phyloP scores from a whole-genome alignment of 2,888 invertebrate species.

The Xylota segnis region DNA sequence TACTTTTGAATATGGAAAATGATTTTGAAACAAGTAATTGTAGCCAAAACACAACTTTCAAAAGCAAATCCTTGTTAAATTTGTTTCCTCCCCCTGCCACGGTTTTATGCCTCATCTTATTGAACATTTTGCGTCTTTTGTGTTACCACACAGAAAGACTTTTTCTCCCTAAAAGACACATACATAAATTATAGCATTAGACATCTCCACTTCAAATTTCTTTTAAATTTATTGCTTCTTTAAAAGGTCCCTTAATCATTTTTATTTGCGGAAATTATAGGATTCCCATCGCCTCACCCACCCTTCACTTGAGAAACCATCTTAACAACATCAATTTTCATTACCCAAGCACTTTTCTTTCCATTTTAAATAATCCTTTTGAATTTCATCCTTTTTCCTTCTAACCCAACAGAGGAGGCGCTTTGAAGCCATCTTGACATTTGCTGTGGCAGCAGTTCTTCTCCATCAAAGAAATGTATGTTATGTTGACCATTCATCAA shows the following conservation, averaged over 20 bases:
- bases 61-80: background rate
- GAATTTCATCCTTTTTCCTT: constrained; percentile 30
- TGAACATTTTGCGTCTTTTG: constrained; percentile 34
- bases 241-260: constrained; percentile 51
- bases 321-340: constrained; percentile 62
- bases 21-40: background rate
- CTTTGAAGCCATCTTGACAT: constrained; percentile 1
- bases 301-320: constrained; percentile 18
- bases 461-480: constrained; percentile 20
- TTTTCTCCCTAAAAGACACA: constrained; percentile 3
- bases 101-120: constrained; percentile 21
- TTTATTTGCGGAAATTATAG: constrained; percentile 54
- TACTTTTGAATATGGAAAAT: background rate
- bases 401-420: background rate
- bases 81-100: background rate
- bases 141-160: constrained; percentile 16
- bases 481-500: constrained; percentile 67
- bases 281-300: background rate
- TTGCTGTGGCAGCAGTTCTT: constrained; percentile 15
- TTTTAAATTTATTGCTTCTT: constrained; percentile 58
- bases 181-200: constrained; percentile 17
- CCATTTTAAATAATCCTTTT: constrained; percentile 58
- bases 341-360: constrained; percentile 50
- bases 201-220: constrained; percentile 41
- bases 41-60: background rate